Evolutionary conservation across 2,888 invertebrate genomes (phyloP).

Genomic region (Torymus tubicola): DNA sequence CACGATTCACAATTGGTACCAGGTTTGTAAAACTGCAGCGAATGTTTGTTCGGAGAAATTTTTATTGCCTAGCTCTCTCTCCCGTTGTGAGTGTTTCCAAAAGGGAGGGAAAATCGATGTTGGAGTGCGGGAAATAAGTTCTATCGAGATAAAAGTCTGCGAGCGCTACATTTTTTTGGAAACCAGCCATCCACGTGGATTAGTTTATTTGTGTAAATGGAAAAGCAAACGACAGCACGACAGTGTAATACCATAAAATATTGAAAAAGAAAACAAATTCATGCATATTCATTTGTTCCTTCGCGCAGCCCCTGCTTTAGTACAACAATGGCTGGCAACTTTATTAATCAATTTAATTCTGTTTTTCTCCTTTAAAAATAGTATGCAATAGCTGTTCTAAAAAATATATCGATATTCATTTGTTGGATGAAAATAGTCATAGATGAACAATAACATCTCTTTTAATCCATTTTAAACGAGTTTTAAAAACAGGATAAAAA

Average conservation of each 20-base stretch:
- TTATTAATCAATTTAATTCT: too few species aligned
- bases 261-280: neutral
- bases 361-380: too few species aligned
- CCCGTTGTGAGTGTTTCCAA: neutral
- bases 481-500: too few species aligned
- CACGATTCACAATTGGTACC: too few species aligned
- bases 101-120: neutral
- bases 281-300: neutral
- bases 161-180: neutral
- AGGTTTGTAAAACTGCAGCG: too few species aligned
- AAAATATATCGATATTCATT: too few species aligned
- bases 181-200: neutral
- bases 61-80: neutral
- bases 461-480: too few species aligned
- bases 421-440: too few species aligned
- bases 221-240: neutral
- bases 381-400: too few species aligned
- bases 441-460: too few species aligned
- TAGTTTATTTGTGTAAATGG: neutral
- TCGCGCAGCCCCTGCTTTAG: too few species aligned
- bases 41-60: neutral
- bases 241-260: neutral
- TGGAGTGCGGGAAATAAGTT: neutral
- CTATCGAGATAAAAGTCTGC: neutral
- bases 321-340: too few species aligned